These are phyloP conservation scores for Ptychodera flava DNA, from an alignment of 35 echinoderm and acorn worm species.

Conservation along the genomic window DNA sequence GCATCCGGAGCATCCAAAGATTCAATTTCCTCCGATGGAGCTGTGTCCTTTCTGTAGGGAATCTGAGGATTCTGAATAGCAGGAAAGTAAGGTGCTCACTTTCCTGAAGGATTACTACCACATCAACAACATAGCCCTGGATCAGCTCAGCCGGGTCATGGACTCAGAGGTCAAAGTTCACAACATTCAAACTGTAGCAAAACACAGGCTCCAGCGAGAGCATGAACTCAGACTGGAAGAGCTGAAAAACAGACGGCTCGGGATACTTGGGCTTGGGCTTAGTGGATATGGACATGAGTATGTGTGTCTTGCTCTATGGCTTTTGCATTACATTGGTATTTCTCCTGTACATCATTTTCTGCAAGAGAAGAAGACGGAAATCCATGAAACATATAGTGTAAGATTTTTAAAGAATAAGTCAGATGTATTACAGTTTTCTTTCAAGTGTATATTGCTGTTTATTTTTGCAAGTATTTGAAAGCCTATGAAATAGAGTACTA, in stretches of 20 bases:
- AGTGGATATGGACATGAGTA: not conserved
- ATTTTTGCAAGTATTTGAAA: no score
- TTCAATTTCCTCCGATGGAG: conserved; percentile 46
- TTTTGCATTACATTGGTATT: not conserved
- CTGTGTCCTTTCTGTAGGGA: conserved; percentile 42
- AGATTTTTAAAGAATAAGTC: no score
- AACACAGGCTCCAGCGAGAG: not conserved
- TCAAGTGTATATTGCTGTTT: no score
- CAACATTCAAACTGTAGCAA: not conserved
- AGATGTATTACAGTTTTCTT: no score
- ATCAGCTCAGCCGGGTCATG: not conserved
- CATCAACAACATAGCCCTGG: conserved; percentile 24
- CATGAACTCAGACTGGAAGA: not conserved
- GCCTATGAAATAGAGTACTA: no score
- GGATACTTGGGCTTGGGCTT: not conserved
- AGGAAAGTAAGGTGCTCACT: conserved; percentile 41
- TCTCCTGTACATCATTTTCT: not conserved
- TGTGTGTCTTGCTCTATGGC: conserved; percentile 10
- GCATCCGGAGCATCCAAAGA: conserved; percentile 66
- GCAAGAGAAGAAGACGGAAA: conserved; percentile 4
- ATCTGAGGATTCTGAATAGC: conserved; percentile 20
- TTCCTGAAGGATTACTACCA: conserved; percentile 69
- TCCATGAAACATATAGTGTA: conserved; percentile 3
- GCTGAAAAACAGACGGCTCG: not conserved
- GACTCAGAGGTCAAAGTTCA: not conserved